Conservation (phyloP, 2,888 invertebrate species). For the Keiferia lycopersicella region DNA sequence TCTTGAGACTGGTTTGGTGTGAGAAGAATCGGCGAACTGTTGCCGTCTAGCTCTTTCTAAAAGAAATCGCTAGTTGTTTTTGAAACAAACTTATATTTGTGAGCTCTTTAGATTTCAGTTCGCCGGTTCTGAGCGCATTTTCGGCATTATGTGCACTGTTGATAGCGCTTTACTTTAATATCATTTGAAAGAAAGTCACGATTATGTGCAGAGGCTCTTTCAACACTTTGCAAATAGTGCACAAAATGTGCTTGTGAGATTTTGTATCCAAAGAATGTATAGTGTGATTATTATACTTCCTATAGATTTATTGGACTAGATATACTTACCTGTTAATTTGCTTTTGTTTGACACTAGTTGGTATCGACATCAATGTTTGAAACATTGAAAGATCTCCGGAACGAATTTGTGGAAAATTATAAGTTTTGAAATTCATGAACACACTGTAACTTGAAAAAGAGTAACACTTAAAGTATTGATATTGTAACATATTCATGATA, state of each 20-base stretch:
- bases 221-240: constrained; percentile 31
- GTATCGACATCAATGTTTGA: constrained; percentile 50
- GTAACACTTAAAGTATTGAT: background rate
- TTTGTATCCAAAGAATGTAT: constrained; percentile 79
- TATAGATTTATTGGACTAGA: constrained; percentile 75
- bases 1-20: constrained; percentile 68
- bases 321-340: constrained; percentile 65
- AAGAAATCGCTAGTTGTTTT: constrained; percentile 4
- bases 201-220: background rate
- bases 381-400: constrained; percentile 65
- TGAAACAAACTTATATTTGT: background rate
- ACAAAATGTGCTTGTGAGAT: constrained; percentile 52
- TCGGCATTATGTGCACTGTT: background rate
- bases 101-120: background rate
- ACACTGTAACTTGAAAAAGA: constrained; percentile 2
- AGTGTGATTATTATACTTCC: constrained; percentile 73
- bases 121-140: constrained; percentile 5
- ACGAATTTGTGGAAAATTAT: constrained; percentile 47
- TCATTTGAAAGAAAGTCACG: background rate
- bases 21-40: constrained; percentile 31
- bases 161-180: background rate
- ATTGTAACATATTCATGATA: constrained; percentile 20
- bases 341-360: constrained; percentile 67
- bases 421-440: constrained; percentile 1
- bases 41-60: constrained; percentile 9